Evolutionary conservation across 1,140 invertebrate species (phyloP).

Genomic region (Globodera rostochiensis): DNA sequence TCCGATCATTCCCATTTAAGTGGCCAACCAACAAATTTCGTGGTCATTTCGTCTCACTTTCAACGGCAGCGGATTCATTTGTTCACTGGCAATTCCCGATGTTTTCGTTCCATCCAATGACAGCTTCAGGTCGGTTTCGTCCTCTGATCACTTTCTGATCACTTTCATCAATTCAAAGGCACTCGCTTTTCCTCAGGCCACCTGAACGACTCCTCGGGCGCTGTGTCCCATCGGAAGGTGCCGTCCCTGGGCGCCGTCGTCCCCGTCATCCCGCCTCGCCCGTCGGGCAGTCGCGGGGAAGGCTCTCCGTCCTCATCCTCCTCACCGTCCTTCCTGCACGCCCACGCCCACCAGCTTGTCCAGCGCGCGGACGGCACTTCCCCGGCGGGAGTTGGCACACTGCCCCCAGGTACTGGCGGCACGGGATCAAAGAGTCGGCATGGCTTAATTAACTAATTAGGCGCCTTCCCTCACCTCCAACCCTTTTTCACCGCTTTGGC

Average conservation of each 20-base stretch:
- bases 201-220: neutral
- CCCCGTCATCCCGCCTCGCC: neutral
- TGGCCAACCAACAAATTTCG: neutral
- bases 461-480: neutral
- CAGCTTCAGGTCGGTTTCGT: neutral
- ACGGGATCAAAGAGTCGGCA: neutral
- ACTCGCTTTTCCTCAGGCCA: neutral
- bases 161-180: neutral
- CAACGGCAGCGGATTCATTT: neutral
- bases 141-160: neutral
- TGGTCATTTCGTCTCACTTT: neutral
- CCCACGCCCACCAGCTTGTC: neutral
- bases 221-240: neutral
- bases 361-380: neutral
- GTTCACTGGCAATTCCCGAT: neutral
- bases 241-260: neutral
- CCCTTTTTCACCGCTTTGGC: constrained; percentile 9
- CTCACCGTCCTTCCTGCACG: neutral
- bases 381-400: neutral
- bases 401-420: neutral
- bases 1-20: neutral
- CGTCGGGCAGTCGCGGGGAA: too few relatives aligned
- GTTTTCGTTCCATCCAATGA: neutral
- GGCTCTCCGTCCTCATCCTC: neutral
- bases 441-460: neutral